Evolutionary conservation across 2,888 invertebrate genomes (phyloP), one percentile per base, ranked within the genome.

Genomic region (Eristalis intricaria): DNA sequence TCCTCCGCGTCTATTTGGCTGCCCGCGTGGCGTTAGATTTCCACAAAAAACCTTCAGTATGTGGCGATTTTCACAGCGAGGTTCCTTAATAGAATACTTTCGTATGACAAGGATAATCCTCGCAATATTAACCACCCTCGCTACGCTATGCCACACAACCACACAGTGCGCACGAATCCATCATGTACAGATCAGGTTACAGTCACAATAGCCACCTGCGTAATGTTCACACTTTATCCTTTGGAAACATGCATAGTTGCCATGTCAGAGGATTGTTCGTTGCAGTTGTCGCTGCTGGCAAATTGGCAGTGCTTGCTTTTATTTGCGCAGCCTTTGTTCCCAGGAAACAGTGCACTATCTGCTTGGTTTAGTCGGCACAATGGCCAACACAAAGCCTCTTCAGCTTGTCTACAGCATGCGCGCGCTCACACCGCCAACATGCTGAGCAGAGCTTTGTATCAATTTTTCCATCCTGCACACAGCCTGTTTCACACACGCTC

Each of bases 251-350:
- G 65, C 32, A 19, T 22, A 64, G 58, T 32, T 15, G 8, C 64
- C 11, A 35, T 19, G 35, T 26, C 29, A 75, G 38, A 2, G 60
- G 61, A 82, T 69, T 85, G 77, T 82, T 85, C 56, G 61, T 86
- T 78, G 66, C 74, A 74, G 58, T 22, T 69, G 65, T 19, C 61
- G 74, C 74, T 82, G 56, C 70, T 40, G 70, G 82, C 74, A 82
- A 86, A 86, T 86, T 86, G 82, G 40, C 76, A 82, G 74, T 60
- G 82, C 75, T 86, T 86, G 78, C 86, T 71, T 26, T 63, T 78
- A 74, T 82, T 82, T 78, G 82, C 66, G 64, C 66, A 66, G 60
- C 65, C 70, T 82, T 78, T 86, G 82, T 82, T 75, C 23, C 65
- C 78, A 75, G 74, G 74, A 82, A 66, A 78, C 82, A 35, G 26